Conservation (phyloP, 2,888 invertebrate species). For the Boloria euphrosyne region DNA sequence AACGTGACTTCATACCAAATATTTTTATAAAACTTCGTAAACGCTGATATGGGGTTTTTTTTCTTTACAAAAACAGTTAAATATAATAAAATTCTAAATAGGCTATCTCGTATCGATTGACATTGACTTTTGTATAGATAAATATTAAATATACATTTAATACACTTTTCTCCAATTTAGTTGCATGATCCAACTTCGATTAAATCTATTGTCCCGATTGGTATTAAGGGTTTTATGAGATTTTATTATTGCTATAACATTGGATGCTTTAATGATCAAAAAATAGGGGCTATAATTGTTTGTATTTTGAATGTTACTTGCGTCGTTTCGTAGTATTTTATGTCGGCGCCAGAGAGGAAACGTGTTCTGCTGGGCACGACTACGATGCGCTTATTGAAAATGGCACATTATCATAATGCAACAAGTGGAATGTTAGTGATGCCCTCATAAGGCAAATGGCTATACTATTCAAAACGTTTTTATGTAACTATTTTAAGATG, state of each 20-base stretch:
- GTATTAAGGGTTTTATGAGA: conserved; percentile 42
- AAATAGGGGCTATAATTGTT: conserved; percentile 37
- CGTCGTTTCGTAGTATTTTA: conserved; percentile 22
- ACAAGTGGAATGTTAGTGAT: conserved; percentile 69
- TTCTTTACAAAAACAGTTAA: too few species aligned
- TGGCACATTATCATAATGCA: conserved; percentile 79
- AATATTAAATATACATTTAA: not conserved
- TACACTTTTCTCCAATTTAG: conserved; percentile 33
- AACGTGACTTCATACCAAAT: too few species aligned
- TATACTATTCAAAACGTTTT: conserved; percentile 37
- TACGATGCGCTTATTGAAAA: conserved; percentile 68
- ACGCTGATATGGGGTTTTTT: too few species aligned
- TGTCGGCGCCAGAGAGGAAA: conserved; percentile 64
- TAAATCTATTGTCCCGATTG: conserved; percentile 45
- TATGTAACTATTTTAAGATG: conserved; percentile 25
- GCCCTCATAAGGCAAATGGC: conserved; percentile 52
- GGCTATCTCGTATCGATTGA: conserved; percentile 34
- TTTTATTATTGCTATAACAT: conserved; percentile 20
- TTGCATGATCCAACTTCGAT: conserved; percentile 38
- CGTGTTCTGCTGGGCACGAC: conserved; percentile 58
- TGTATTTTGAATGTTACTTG: conserved; percentile 18
- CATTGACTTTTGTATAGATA: conserved; percentile 45
- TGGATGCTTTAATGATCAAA: not conserved
- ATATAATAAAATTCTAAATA: too few species aligned
- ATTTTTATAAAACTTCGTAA: too few species aligned